A percentile compares a stretch with the other conserved stretches of the same genome.
These are phyloP conservation scores for Torymus texanus DNA, from an alignment of 2,888 invertebrate species.

Conservation along the genomic window DNA sequence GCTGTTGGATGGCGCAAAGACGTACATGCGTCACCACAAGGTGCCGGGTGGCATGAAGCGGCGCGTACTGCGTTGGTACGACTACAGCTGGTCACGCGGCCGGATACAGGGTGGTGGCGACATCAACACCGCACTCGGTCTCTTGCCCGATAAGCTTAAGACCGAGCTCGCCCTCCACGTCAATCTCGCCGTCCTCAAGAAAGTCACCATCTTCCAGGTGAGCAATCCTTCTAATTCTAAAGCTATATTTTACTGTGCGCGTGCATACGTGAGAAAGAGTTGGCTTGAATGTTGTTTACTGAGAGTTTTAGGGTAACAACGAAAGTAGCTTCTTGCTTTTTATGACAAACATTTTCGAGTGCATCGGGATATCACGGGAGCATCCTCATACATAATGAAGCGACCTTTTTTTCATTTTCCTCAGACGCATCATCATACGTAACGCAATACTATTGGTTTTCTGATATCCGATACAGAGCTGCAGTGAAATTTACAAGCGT, in stretches of 20 bases:
- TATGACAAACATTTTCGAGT: too few species aligned
- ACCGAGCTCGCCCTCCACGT: slow-evolving; percentile 97
- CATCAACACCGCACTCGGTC: slow-evolving; percentile 94
- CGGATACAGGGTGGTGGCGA: slow-evolving; percentile 97
- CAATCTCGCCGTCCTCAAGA: slow-evolving; percentile 94
- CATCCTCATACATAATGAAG: too few species aligned
- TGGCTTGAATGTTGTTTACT: background rate
- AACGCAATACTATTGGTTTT: too few species aligned
- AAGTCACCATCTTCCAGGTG: slow-evolving; percentile 87
- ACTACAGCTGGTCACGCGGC: slow-evolving; percentile 98
- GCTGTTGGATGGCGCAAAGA: slow-evolving; percentile 95
- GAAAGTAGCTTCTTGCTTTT: too few species aligned
- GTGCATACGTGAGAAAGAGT: background rate
- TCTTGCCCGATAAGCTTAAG: slow-evolving; percentile 96
- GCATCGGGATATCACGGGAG: too few species aligned
- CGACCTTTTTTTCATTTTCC: too few species aligned
- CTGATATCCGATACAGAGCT: too few species aligned
- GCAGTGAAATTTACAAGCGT: too few species aligned
- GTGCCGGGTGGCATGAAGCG: slow-evolving; percentile 97
- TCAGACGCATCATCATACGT: too few species aligned
- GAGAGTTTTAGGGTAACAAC: too few species aligned
- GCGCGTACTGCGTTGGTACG: slow-evolving; percentile 97
- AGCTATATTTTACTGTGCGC: background rate
- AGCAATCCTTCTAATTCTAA: slow-evolving; percentile 75
- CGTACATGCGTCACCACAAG: slow-evolving; percentile 98